A percentile compares a stretch with the other conserved stretches of the same genome.
These are phyloP conservation scores for Hydriomena furcata DNA, from an alignment of 2,888 invertebrate genomes.

Conservation along the genomic window DNA sequence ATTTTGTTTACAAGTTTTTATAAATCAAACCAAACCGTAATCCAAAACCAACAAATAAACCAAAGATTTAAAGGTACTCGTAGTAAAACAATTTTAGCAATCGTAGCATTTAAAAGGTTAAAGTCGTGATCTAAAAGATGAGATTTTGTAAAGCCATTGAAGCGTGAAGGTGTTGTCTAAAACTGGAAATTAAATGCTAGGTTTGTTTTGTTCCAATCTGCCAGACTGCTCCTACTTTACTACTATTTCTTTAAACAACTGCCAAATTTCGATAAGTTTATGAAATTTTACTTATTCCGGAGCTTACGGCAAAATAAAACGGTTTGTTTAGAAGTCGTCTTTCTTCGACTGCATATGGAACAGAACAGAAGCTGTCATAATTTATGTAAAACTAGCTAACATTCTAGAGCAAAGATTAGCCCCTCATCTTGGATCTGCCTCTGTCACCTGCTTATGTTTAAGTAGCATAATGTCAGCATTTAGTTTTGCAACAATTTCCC, in stretches of 20 bases:
- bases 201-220: slow-evolving; percentile 13
- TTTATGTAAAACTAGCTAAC: neutral
- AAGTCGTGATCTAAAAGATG: slow-evolving; percentile 43
- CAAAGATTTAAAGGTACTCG: neutral
- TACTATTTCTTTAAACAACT: slow-evolving; percentile 19
- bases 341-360: neutral
- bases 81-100: slow-evolving; percentile 7
- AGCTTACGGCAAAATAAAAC: too few species aligned
- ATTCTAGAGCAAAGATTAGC: neutral
- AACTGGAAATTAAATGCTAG: slow-evolving; percentile 24
- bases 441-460: slow-evolving; percentile 14
- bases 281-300: slow-evolving; percentile 5
- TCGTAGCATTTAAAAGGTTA: slow-evolving; percentile 37
- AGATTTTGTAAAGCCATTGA: slow-evolving; percentile 37
- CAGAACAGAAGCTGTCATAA: neutral
- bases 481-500: slow-evolving; percentile 60
- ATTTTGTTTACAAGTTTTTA: neutral
- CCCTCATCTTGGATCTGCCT: neutral
- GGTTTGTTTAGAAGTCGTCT: too few species aligned
- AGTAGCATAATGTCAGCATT: slow-evolving; percentile 28
- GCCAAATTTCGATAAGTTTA: slow-evolving; percentile 7
- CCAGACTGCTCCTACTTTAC: neutral
- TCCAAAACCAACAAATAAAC: neutral
- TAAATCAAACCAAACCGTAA: neutral
- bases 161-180: slow-evolving; percentile 42